phyloP scores from a whole-genome alignment of 1,140 invertebrate species.

The Macrobrachium nipponense region DNA sequence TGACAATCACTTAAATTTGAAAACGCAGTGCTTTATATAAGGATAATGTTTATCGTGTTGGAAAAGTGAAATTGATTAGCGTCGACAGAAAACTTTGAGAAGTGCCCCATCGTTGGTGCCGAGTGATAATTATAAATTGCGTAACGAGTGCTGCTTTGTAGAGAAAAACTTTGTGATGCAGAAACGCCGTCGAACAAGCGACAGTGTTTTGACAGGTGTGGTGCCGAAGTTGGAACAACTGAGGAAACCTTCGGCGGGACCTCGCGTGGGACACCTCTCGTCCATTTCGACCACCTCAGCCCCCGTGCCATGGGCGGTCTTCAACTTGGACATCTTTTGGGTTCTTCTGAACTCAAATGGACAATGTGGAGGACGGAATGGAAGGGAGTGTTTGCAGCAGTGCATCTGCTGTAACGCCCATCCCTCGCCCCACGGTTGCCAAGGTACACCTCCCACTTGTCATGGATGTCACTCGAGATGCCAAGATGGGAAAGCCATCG shows the following conservation, averaged over 20 bases:
- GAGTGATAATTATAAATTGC: not conserved
- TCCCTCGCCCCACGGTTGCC: not conserved
- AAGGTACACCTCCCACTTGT: too few species aligned
- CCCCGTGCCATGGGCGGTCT: slow-evolving; percentile 54
- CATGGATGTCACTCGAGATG: too few species aligned
- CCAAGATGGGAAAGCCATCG: too few species aligned
- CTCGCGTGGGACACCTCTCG: slow-evolving; percentile 28
- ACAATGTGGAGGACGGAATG: slow-evolving; percentile 17
- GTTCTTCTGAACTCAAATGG: slow-evolving; percentile 52
- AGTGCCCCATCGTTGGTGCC: too few species aligned
- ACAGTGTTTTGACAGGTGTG: slow-evolving; percentile 48
- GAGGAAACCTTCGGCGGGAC: slow-evolving; percentile 9
- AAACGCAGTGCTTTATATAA: too few species aligned
- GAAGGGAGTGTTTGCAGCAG: not conserved
- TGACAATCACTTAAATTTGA: too few species aligned
- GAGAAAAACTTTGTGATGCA: slow-evolving; percentile 22
- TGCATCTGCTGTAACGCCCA: not conserved
- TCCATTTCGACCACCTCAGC: slow-evolving; percentile 44
- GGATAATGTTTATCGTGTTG: not conserved
- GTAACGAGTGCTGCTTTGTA: not conserved
- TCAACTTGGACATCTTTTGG: slow-evolving; percentile 61
- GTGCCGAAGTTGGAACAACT: slow-evolving; percentile 30
- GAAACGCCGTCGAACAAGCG: slow-evolving; percentile 48
- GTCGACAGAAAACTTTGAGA: not conserved
- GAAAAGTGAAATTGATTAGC: not conserved